Base-by-base conservation (phyloP, 2,888 invertebrate genomes). In the Mythimna vitellina region DNA sequence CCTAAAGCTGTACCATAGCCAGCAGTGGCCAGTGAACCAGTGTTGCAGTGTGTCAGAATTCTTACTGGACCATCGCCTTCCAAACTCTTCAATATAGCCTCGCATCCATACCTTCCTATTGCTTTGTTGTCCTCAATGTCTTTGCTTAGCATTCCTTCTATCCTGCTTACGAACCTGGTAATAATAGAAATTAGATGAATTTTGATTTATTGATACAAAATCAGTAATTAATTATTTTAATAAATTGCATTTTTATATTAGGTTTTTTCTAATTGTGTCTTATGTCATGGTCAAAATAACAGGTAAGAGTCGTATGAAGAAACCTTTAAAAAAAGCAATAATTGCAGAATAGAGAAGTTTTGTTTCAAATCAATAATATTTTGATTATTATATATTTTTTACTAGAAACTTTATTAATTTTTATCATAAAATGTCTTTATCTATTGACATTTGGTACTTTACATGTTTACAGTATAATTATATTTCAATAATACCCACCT, bases 1-100 rank as follows among this genome's bases (percentile, higher is more conserved):
- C 99, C 99, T 84, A 99, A 96, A 17, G 99, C 99, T 22, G 99
- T 99, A 29, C 99, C 99, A 95, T 99, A 96, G 56, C 99, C 99
- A 61, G 99, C 99, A 7, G 99, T 99, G 1, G 99, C 99, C 87
- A 99, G 96, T 5, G 99, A 99, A 1, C 99, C 99, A 1, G 99
- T 99, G 93, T 99, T 99, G 93, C 99, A 99, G 92, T 99, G 99
- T 4, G 99, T 99, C 67, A 99, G 95, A 69, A 99, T 96, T 78
- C 97, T 96, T 4, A 98, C 97, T 65, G 96, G 92, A 62, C 96
- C 96, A 81, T 97, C 97, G n/a, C 96, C 97, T 29, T 96, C 92
- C 78, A 94, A 91, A 69, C 92, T 94, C 62, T 95, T 96, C 67
- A 99, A 90, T 88, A 99, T 98, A 78, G 98, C 97, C 77, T 97